Evolutionary conservation across 2,113 vertebrate genomes (phyloP), one percentile per base, ranked within the genome.

Genomic region (Motacilla alba): DNA sequence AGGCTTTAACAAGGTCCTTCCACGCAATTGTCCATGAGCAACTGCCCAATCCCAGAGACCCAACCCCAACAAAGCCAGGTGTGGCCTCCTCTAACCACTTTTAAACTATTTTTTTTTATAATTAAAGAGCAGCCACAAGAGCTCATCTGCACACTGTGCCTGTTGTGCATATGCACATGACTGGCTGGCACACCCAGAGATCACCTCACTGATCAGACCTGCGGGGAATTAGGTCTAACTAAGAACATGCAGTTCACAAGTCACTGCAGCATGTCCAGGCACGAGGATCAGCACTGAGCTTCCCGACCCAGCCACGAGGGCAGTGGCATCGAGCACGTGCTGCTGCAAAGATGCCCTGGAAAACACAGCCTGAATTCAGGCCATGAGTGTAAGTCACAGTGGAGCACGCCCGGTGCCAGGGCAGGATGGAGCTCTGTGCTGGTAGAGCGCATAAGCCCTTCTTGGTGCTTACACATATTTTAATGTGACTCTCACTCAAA

Each of bases 241-340:
- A 74, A 92, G 90, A 97, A 94, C 88, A 92, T 0, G 16, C 46
- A 59, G 59, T 62, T 95, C 33, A 1, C 21, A 41, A 95, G 74
- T 69, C 74, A 90, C 53, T 70, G 47, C 56, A 41, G 72, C 93
- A 85, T 74, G 88, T 69, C 67, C 67, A 41, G 78, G 85, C 90
- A 83, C 21, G 63, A 92, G 49, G 53, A 90, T n/a, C 78, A 69
- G 50, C 75, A 76, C 22, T 1, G 0, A 92, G 67, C 37, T 43
- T 73, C 68, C 47, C 4, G 6, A 73, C 26, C 20, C 58, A 82
- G 24, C 22, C 85, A 90, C 0, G 0, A 73, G 50, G 30, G 37
- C 68, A 69, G 21, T 10, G 4, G 30, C 49, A 49, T 5, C 0
- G 0, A 77, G 59, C 19, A 27, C 0, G 3, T 74, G 59, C 67